phyloP scores from a whole-genome alignment of 1,140 invertebrate genomes.

The Telenomus remus region DNA sequence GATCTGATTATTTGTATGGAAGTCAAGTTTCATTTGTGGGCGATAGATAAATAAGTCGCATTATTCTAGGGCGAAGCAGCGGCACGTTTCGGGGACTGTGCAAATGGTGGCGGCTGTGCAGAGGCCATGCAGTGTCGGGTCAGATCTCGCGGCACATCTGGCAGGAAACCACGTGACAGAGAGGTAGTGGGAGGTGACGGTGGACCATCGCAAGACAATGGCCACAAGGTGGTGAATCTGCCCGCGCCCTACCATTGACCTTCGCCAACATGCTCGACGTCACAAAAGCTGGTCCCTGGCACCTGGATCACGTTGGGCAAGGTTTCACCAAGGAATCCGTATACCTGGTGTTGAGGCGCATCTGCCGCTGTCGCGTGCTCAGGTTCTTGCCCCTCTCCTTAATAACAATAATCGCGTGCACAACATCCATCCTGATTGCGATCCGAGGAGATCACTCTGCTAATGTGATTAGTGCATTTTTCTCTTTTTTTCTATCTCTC shows the following conservation, averaged over 20 bases:
- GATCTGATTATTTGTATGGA: conserved; percentile 3
- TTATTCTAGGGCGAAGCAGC: conserved; percentile 9
- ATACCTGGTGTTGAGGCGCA: conserved; percentile 46
- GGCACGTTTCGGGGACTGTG: neutral
- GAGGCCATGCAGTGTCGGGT: too few relatives aligned
- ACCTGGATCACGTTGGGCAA: conserved; percentile 59
- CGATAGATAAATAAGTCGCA: conserved; percentile 24
- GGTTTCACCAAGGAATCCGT: conserved; percentile 53
- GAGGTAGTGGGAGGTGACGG: conserved; percentile 26
- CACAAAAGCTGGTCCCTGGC: conserved; percentile 33
- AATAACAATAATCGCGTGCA: conserved; percentile 59
- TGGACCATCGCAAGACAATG: conserved; percentile 49
- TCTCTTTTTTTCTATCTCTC: too few relatives aligned
- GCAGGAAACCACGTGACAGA: conserved; percentile 36
- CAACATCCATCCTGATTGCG: conserved; percentile 50
- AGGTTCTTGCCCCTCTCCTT: conserved; percentile 41
- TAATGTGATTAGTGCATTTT: too few relatives aligned
- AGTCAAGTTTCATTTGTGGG: neutral
- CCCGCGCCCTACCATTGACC: conserved; percentile 42
- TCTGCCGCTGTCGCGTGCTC: conserved; percentile 58
- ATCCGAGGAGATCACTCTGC: neutral
- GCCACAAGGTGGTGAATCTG: conserved; percentile 48
- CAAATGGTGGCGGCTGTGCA: too few relatives aligned
- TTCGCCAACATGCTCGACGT: conserved; percentile 39
- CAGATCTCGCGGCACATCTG: conserved; percentile 33